Base-by-base conservation (phyloP, 1,140 invertebrate genomes). In the Macrosteles quadrilineatus region DNA sequence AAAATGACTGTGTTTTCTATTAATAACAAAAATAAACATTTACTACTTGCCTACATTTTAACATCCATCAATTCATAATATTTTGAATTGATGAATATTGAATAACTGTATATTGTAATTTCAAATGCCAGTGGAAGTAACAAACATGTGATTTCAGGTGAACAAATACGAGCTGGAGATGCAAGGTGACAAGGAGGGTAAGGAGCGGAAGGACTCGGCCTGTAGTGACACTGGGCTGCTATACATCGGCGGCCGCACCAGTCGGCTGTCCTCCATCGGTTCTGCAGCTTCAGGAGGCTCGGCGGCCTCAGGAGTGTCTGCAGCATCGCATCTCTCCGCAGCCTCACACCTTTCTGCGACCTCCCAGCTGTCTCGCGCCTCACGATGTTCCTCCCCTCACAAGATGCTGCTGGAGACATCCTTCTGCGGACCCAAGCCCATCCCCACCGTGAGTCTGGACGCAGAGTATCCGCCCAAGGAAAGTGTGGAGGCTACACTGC, bases 341-440 rank as follows among this genome's bases (percentile, higher is more conserved):
- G 80, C 79, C 25, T 83, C 82, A 67, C 81, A 81, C 74, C 75
- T 83, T 70, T 87, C 86, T 0, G 84, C 85, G 19, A 85, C 85
- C 0, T 88, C 87, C 70, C 85, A 88, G 68, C 83, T 91, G 1
- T 92, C 90, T 6, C 74, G 67, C 71, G 72, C 76, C 6, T 87
- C 84, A 9, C 86, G 92, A 66, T 94, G 92, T 9, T 92, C 92
- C 0, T 95, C 93, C 30, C 93, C 93, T 3, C 92, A 95, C 81
- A 91, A 91, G 80, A 94, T 93, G 86, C 81, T 94, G 23, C 82
- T 95, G 23, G 93, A 95, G 81, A 95, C 93, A 0, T 95, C 92
- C 0, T 95, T 95, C 78, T 95, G 92, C 76, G 93, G 93, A 0
- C 89, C 88, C 59, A 92, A 91, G 75, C 88, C 90, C 17, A 79